Evolutionary conservation across 2,888 invertebrate genomes (phyloP), one percentile per base, ranked within the genome.

Genomic region (Xanthorhoe designata): DNA sequence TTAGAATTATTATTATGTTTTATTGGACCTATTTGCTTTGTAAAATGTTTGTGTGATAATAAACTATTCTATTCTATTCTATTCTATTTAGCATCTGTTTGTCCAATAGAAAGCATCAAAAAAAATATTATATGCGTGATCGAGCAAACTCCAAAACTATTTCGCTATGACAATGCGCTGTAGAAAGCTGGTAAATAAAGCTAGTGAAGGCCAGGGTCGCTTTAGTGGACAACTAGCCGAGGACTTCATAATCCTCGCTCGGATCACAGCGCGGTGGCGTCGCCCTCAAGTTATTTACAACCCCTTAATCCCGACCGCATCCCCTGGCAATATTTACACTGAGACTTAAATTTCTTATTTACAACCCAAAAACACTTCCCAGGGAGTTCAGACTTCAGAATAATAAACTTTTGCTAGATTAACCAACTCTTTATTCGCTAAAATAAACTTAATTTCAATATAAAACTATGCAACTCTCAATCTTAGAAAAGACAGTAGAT

Each of bases 321-420:
- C 70, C 71, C 70, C 64, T 55, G 66, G 68, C 75, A 74, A 78
- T 78, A 75, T 75, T 74, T 75, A 74, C 71, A 69, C 72, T 66
- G 61, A 68, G 68, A 72, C 70, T 75, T 72, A 72, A 73, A 74
- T 75, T 74, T 74, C 71, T 76, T 76, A 76, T 74, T 75, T 75
- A 74, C 65, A 56, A 59, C 66, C 64, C 69, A 59, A 69, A n/a
- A 73, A 70, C 70, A 70, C 62, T 69, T 68, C 52, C 56, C 19
- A 58, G 51, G 65, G 62, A 64, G 55, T 57, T 58, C 42, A 64
- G 62, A 64, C 52, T 57, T 58, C 42, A 64, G 52, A 63, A 59
- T 58, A 60, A 64, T 63, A 59, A 55, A 66, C 63, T 54, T 42
- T 64, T 50, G 32, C 15, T 53, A 57, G 47, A 68, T 62, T 50